Base-by-base conservation (phyloP, 2,797 vertebrate species). In the Bovichtus diacanthus region DNA sequence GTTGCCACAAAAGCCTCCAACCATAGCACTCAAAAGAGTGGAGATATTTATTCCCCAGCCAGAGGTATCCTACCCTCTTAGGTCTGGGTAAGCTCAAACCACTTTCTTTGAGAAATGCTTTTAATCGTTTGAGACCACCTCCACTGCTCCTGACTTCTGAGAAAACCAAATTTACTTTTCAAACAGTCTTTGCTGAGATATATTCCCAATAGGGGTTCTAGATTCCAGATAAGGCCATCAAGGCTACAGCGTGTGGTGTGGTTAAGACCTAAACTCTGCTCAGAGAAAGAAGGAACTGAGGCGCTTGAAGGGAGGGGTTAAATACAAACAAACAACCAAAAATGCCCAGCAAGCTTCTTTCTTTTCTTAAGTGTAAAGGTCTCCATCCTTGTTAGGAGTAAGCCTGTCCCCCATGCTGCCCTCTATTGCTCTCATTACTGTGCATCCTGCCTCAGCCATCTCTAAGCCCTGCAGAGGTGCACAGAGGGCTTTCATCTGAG, bases 361-460 rank as follows among this genome's bases (percentile, higher is more conserved):
- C 11, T 83, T 73, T 73, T 74, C 61, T 54, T 71, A 66, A 69
- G 41, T 75, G 53, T 70, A 85, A 86, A 90, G 82, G 84, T 90
- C 86, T 88, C 76, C 51, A 64, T 90, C 70, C 77, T 89, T 87
- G 83, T 90, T 87, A 87, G 82, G 70, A 82, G 74, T 60, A 80
- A 77, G 55, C 82, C 68, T 76, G 75, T 84, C 66, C 58, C 64
- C 47, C 15, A 64, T 80, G 83, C 76, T 71, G 63, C 73, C 71
- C 79, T 87, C 76, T 82, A 64, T 76, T 70, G 76, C 81, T 90
- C 83, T 88, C 87, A 92, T 91, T 92, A 91, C 81, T 71, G 84
- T 81, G 66, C 72, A 82, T 88, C 74, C 81, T 80, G 70, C 82
- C 82, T 85, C 70, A 70, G 81, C 84, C 79, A 81, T 69, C 65